phyloP scores from a whole-genome alignment of 1,140 invertebrate species.

The Schlechtendalia chinensis region DNA sequence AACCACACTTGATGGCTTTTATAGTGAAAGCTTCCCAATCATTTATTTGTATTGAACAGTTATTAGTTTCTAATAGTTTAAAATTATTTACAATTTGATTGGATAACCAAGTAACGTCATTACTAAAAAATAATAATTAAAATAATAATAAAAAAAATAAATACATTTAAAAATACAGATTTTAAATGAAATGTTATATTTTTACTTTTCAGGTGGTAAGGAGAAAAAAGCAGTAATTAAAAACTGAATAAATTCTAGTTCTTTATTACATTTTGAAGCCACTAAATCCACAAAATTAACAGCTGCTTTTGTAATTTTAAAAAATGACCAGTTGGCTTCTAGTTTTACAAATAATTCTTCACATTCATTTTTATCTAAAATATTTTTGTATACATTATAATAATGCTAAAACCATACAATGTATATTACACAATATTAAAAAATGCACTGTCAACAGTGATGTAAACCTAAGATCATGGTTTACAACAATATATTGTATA shows the following conservation, averaged over 20 bases:
- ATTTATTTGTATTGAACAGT: constrained; percentile 9
- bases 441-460: no score
- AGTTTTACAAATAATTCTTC: constrained; percentile 18
- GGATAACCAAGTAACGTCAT: constrained; percentile 22
- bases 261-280: constrained; percentile 37
- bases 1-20: constrained; percentile 25
- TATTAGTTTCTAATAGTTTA: constrained; percentile 18
- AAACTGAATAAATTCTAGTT: constrained; percentile 27
- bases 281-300: constrained; percentile 39
- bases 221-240: constrained; percentile 27
- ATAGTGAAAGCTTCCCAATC: constrained; percentile 10
- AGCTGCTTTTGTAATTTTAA: constrained; percentile 13
- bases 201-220: constrained; percentile 21
- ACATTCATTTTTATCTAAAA: constrained; percentile 34
- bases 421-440: no score
- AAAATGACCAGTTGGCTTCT: constrained; percentile 6
- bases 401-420: no score
- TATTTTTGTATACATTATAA: no score
- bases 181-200: not conserved
- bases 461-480: no score
- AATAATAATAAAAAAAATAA: not conserved
- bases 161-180: not conserved
- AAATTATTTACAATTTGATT: constrained; percentile 30
- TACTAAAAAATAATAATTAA: constrained; percentile 9
- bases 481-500: no score